A percentile compares a stretch with the other conserved stretches of the same genome.
Evolutionary conservation across 2,113 vertebrate species (phyloP).

Genomic region (Varanus salvator): DNA sequence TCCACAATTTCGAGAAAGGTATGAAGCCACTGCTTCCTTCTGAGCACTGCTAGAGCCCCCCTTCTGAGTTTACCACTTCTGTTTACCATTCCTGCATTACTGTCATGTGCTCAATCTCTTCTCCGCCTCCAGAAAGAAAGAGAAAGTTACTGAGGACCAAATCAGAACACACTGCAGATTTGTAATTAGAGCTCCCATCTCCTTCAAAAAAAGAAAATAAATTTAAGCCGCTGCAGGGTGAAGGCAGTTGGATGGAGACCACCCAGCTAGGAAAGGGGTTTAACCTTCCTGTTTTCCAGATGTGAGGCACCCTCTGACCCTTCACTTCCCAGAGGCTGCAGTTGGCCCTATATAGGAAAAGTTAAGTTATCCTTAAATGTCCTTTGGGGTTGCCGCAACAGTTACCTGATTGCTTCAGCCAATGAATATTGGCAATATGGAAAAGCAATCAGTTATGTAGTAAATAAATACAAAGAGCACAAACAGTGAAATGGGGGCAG

Average conservation of each 20-base stretch:
- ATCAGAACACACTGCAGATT: too few relatives aligned
- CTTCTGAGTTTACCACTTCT: too few relatives aligned
- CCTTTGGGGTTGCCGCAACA: too few relatives aligned
- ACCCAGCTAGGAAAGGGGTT: neutral
- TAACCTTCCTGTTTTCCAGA: neutral
- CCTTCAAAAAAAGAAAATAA: too few relatives aligned
- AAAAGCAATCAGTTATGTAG: too few relatives aligned
- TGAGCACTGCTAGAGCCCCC: too few relatives aligned
- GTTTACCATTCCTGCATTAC: neutral
- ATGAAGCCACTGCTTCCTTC: neutral
- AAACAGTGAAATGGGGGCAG: too few relatives aligned
- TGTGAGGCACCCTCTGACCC: neutral
- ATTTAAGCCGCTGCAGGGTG: neutral
- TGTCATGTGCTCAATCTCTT: neutral
- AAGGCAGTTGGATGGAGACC: neutral
- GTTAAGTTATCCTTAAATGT: too few relatives aligned
- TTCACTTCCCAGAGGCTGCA: neutral
- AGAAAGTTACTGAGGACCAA: neutral
- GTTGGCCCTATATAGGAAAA: neutral
- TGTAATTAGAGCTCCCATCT: neutral
- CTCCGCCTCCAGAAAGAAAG: neutral
- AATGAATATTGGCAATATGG: too few relatives aligned
- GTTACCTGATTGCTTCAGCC: too few relatives aligned
- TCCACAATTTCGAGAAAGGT: neutral
- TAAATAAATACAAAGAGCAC: too few relatives aligned